A percentile compares a stretch with the other conserved stretches of the same genome.
Conservation (phyloP, 2,797 vertebrate genomes). For the Microcaecilia unicolor region DNA sequence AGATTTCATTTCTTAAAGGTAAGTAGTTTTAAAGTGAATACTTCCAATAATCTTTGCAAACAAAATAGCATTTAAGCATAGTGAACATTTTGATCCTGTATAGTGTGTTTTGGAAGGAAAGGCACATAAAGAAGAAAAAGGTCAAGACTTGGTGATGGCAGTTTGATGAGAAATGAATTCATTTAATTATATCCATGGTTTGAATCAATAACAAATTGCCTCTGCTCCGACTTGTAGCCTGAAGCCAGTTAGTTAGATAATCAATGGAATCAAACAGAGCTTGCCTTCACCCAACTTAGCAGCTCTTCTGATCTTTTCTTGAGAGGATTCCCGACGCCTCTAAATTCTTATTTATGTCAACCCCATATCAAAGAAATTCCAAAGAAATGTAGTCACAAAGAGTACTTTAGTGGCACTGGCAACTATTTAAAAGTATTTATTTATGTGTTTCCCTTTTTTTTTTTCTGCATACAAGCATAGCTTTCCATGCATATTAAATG, state of each 20-base stretch:
- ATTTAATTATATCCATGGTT: slow-evolving; percentile 76
- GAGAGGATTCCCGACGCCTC: slow-evolving; percentile 52
- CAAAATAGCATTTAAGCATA: slow-evolving; percentile 34
- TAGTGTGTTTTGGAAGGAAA: slow-evolving; percentile 42
- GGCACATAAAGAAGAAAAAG: slow-evolving; percentile 26
- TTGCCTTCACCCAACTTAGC: slow-evolving; percentile 45
- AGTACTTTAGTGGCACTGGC: slow-evolving; percentile 43
- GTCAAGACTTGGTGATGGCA: slow-evolving; percentile 48
- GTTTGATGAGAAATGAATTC: slow-evolving; percentile 70
- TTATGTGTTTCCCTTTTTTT: too few species aligned
- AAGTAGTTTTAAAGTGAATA: slow-evolving; percentile 17
- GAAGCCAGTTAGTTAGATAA: slow-evolving; percentile 63
- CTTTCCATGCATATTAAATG: slow-evolving; percentile 5
- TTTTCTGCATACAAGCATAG: slow-evolving; percentile 26
- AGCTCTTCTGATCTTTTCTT: slow-evolving; percentile 65
- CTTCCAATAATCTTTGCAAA: slow-evolving; percentile 27
- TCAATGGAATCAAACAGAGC: slow-evolving; percentile 69
- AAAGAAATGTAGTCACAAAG: slow-evolving; percentile 54
- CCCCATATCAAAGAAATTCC: slow-evolving; percentile 80
- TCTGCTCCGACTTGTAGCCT: slow-evolving; percentile 49
- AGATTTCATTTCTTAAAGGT: slow-evolving; percentile 2
- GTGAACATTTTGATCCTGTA: slow-evolving; percentile 22
- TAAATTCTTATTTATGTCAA: slow-evolving; percentile 79
- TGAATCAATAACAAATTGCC: slow-evolving; percentile 77
- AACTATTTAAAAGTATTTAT: slow-evolving; percentile 52